Conservation (phyloP, 2,888 invertebrate genomes). For the Acleris sparsana region DNA sequence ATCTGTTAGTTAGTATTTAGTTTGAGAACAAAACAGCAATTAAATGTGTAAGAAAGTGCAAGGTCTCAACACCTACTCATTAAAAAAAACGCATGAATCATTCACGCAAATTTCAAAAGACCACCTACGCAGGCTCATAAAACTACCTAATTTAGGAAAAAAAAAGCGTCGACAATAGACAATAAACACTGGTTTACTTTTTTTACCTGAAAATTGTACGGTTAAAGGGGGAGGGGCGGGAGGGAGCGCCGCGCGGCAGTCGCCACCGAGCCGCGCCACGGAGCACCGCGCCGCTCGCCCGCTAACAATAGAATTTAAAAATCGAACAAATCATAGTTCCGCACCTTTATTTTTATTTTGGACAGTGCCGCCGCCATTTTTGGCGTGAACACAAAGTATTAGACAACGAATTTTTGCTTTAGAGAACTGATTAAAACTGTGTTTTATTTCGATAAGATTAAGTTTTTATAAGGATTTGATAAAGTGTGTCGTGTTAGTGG, state of each 20-base stretch:
- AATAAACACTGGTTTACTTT: constrained; percentile 55
- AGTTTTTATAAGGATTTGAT: constrained; percentile 47
- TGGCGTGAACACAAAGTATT: constrained; percentile 47
- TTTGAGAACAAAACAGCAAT: not conserved
- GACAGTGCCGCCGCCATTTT: constrained; percentile 41
- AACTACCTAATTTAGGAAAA: constrained; percentile 46
- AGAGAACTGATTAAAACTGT: constrained; percentile 49
- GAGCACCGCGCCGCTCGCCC: constrained; percentile 43
- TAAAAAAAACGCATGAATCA: constrained; percentile 10
- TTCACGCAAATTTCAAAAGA: constrained; percentile 17
- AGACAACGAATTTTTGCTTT: constrained; percentile 27
- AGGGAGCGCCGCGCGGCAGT: constrained; percentile 71
- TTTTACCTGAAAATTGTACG: constrained; percentile 71
- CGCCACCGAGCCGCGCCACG: constrained; percentile 59
- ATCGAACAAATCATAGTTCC: constrained; percentile 32
- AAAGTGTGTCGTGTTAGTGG: constrained; percentile 68
- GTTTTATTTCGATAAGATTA: constrained; percentile 66
- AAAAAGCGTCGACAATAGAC: constrained; percentile 53
- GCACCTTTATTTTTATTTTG: constrained; percentile 39
- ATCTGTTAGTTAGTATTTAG: too few relatives aligned
- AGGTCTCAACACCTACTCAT: not conserved
- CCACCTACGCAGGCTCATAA: constrained; percentile 13
- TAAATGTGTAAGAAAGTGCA: not conserved
- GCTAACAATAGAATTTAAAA: constrained; percentile 28
- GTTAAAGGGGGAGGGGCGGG: constrained; percentile 59